phyloP scores from a whole-genome alignment of 2,113 vertebrate genomes.

The Nycticorax nycticorax region DNA sequence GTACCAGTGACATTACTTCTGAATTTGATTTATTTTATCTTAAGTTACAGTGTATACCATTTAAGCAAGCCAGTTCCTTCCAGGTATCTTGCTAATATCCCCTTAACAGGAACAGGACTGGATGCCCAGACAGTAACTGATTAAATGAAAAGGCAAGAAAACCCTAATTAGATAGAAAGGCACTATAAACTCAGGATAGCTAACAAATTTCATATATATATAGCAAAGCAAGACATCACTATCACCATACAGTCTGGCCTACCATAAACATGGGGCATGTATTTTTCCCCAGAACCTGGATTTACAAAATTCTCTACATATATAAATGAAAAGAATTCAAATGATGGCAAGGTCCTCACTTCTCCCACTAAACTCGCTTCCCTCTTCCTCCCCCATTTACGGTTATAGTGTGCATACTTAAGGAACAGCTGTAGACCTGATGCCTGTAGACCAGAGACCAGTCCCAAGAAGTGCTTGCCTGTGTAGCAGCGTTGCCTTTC shows the following conservation, averaged over 20 bases:
- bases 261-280: rapidly evolving
- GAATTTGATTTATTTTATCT: constrained; percentile 64
- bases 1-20: constrained; percentile 3
- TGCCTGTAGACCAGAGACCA: neutral
- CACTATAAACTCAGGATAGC: neutral
- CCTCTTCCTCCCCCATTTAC: neutral
- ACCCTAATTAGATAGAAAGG: neutral
- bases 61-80: constrained; percentile 35
- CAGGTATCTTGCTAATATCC: constrained; percentile 28
- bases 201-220: neutral
- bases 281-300: neutral
- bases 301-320: neutral
- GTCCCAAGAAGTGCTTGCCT: neutral
- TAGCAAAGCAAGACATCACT: neutral
- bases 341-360: neutral
- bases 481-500: neutral
- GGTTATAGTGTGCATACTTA: too few relatives aligned
- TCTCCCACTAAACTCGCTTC: neutral
- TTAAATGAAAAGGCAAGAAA: constrained; percentile 4
- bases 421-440: neutral
- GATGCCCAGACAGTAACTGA: constrained; percentile 4
- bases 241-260: neutral
- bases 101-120: neutral
- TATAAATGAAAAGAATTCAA: neutral
- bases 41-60: neutral